Evolutionary conservation across 2,113 vertebrate genomes (phyloP), one percentile per base, ranked within the genome.

Genomic region (Dendrocopos noguchii): DNA sequence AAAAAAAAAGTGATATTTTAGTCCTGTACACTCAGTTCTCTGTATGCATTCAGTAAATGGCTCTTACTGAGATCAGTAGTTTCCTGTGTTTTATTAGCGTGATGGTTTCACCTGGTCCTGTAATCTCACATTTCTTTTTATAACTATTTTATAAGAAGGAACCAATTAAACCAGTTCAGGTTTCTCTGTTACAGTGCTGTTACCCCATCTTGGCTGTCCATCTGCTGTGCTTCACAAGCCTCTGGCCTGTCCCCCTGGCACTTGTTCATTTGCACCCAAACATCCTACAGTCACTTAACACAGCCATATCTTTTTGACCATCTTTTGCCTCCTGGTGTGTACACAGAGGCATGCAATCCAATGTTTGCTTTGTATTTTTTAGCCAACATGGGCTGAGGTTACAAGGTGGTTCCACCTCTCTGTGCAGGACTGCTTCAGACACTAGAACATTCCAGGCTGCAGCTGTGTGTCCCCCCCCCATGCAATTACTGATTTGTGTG

Each of bases 121-220:
- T 65, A 79, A 83, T 91, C 87, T 96, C 89, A 68, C n/a, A 21
- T 93, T 91, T 90, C 89, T 89, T 93, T 89, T 75, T 78, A 71
- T 94, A 92, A 94, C 82, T 96, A 91, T 94, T 95, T 96, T 80
- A 92, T 94, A 88, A 94, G 82, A 85, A 94, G 61, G 80, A 65
- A 59, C 87, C 76, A 86, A n/a, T 91, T 83, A 91, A 95, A 86
- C 65, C 88, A 57, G 92, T 91, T 94, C 76, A 76, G 50, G 76
- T 94, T 96, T 94, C 91, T 84, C 36, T 60, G 33, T 67, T 80
- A 50, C 76, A 75, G 52, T n/a, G 36, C 47, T 86, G 36, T 65
- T 75, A 44, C 14, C 73, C 53, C 73, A 33, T 31, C 74, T 27
- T 61, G 34, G 36, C 77, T 87, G 73, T 60, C 66, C 4, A 2